Evolutionary conservation across 1,140 invertebrate species (phyloP).

Genomic region (Drosophila aff.): DNA sequence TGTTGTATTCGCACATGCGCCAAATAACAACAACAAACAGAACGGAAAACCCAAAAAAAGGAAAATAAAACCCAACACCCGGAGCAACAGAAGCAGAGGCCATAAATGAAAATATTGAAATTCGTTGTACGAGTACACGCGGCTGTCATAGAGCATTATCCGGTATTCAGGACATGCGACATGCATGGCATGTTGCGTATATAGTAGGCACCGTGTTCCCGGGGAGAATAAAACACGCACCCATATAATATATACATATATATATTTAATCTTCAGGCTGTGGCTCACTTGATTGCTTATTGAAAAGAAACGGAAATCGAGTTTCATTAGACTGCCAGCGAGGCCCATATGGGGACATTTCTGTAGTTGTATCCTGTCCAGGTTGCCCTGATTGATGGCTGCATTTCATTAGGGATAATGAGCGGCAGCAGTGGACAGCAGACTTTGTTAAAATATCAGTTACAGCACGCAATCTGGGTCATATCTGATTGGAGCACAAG

Average conservation of each 20-base stretch:
- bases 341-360: constrained; percentile 24
- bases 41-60: background rate
- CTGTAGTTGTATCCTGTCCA: constrained; percentile 11
- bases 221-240: background rate
- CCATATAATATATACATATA: background rate
- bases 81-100: constrained; percentile 11
- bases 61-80: constrained; percentile 15
- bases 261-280: constrained; percentile 43
- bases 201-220: background rate
- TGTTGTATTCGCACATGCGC: constrained; percentile 58
- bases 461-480: constrained; percentile 15
- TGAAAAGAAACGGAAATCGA: constrained; percentile 46
- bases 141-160: constrained; percentile 47
- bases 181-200: constrained; percentile 39
- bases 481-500: constrained; percentile 15
- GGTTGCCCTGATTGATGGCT: constrained; percentile 43
- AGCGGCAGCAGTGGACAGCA: constrained; percentile 13
- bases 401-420: constrained; percentile 60
- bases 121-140: constrained; percentile 33
- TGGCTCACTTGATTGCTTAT: constrained; percentile 54
- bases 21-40: constrained; percentile 18
- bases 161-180: constrained; percentile 50
- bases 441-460: constrained; percentile 38
- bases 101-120: constrained; percentile 61
- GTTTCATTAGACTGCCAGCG: constrained; percentile 25